phyloP scores from a whole-genome alignment of 30 jellyfish, hydroid and myxozoan species.

The Aurelia aurita region DNA sequence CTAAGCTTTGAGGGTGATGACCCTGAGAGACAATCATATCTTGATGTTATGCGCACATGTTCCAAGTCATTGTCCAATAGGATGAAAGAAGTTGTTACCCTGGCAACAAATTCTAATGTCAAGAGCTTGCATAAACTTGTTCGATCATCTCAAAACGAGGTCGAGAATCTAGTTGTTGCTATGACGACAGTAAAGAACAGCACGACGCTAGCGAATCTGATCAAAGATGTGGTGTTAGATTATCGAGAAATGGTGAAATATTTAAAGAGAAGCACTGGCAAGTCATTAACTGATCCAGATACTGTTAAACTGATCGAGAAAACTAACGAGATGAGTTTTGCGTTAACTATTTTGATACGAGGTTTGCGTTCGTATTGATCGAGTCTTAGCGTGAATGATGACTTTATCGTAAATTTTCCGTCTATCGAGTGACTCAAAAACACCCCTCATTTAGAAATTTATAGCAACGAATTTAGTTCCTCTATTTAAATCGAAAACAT shows the following conservation, averaged over 20 bases:
- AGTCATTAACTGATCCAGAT: slow-evolving; percentile 60
- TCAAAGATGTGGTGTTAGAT: slow-evolving; percentile 50
- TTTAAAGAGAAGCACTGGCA: slow-evolving; percentile 59
- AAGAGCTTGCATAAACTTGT: slow-evolving; percentile 22
- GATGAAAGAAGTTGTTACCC: slow-evolving; percentile 29
- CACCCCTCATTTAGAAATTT: background rate
- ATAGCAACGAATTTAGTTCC: no score
- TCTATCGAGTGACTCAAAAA: background rate
- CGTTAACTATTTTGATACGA: slow-evolving; percentile 58
- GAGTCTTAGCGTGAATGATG: background rate
- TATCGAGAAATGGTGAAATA: slow-evolving; percentile 40
- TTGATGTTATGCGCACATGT: slow-evolving; percentile 61
- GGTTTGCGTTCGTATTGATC: slow-evolving; percentile 44
- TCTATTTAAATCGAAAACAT: no score
- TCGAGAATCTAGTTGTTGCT: slow-evolving; percentile 60
- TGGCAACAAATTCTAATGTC: slow-evolving; percentile 47
- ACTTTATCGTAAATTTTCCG: no score
- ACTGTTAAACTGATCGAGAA: slow-evolving; percentile 51
- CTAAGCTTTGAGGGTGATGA: slow-evolving; percentile 46
- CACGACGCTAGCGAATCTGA: slow-evolving; percentile 44
- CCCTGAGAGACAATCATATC: slow-evolving; percentile 43
- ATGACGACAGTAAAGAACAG: slow-evolving; percentile 45
- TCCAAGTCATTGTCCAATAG: slow-evolving; percentile 36
- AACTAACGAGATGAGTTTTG: slow-evolving; percentile 46
- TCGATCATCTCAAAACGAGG: slow-evolving; percentile 52